A percentile compares a stretch with the other conserved stretches of the same genome.
Conservation (phyloP, 2,797 vertebrate species). For the Neosalanx taihuensis region DNA sequence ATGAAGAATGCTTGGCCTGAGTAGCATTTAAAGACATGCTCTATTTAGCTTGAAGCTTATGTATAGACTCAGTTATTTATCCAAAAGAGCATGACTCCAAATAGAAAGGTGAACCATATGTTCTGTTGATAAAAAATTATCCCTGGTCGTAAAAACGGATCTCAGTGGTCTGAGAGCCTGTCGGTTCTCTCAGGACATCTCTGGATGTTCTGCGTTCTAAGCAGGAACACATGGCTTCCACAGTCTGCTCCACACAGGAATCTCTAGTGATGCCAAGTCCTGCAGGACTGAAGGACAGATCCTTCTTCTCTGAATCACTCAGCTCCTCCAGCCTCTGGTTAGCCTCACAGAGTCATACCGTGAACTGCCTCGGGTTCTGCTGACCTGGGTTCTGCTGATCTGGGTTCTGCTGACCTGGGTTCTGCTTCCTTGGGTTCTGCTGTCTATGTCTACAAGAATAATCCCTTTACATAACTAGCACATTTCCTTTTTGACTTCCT, state of each 20-base stretch:
- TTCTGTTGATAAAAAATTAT: slow-evolving; percentile 11
- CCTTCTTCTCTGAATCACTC: slow-evolving; percentile 23
- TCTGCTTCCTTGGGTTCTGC: too few relatives aligned
- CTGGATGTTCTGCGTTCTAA: slow-evolving; percentile 20
- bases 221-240: slow-evolving; percentile 18
- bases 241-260: slow-evolving; percentile 23
- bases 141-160: background rate
- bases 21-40: too few relatives aligned
- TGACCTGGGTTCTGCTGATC: too few relatives aligned
- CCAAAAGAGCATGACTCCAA: background rate
- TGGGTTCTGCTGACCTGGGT: too few relatives aligned
- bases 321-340: slow-evolving; percentile 30
- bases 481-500: too few relatives aligned
- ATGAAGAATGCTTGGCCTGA: too few relatives aligned
- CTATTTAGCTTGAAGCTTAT: too few relatives aligned
- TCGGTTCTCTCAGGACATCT: slow-evolving; percentile 15
- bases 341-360: slow-evolving; percentile 23
- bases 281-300: slow-evolving; percentile 17
- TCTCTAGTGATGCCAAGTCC: slow-evolving; percentile 20
- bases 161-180: slow-evolving; percentile 21
- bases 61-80: too few relatives aligned
- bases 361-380: background rate
- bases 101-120: slow-evolving; percentile 18
- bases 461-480: too few relatives aligned
- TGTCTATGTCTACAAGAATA: too few relatives aligned